Base-by-base conservation (phyloP, 1,140 invertebrate genomes). In the Eriocheir sinensis region DNA sequence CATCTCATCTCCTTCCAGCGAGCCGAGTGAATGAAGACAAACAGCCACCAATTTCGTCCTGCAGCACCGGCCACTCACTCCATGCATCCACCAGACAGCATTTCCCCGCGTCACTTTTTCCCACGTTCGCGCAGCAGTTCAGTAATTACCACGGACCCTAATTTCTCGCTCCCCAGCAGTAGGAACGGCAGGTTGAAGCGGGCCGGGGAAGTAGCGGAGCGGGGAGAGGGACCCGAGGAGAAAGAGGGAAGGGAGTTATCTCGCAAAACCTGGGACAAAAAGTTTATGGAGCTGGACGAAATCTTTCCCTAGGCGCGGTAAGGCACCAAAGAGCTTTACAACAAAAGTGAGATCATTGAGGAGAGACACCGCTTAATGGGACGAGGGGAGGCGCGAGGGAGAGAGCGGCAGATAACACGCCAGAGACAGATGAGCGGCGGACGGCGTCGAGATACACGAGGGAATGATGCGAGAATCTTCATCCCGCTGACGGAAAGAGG, bases 261-360 rank as follows among this genome's bases (percentile, higher is more conserved):
- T 72, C n/a, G 1, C 17, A n/a, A 72, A 72, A 12, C 21, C 60
- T n/a, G n/a, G 60, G 60, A 72, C 60, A 72, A n/a, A 72, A 53
- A 21, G 27, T n/a, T 72, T n/a, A 21, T 72, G 60, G 60, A 72
- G 60, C 27, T 72, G 21, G 60, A n/a, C 12, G 60, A n/a, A 72
- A 72, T 72, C 60, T 72, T 72, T 72, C 8, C 60, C 60, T 72
- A 72, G n/a, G n/a, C 27, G 60, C 60, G 12, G 6, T n/a, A 72
- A 72, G 60, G 21, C 17, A 72, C 60, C 27, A 21, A n/a, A 21
- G 2, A 53, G 48, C 9, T 17, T 9, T 17, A 72, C 60, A 72
- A 72, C 60, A n/a, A 72, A n/a, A 72, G 48, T 53, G 60, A 72
- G 60, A 72, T 72, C 60, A 72, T 72, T n/a, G 60, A 21, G 60